phyloP scores from a whole-genome alignment of 2,113 vertebrate genomes.

The Mustela lutreola region DNA sequence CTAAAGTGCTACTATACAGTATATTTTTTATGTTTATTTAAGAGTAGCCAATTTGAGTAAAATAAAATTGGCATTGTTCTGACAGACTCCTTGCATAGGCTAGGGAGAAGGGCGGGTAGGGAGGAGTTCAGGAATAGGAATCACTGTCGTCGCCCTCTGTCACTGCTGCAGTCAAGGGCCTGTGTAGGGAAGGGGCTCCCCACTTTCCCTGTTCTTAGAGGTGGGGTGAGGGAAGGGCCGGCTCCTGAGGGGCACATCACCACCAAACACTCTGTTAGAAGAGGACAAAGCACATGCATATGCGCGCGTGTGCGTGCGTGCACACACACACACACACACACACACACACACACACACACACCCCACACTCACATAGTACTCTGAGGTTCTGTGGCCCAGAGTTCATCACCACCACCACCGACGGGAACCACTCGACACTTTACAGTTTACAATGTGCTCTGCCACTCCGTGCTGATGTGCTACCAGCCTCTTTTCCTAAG shows the following conservation, averaged over 20 bases:
- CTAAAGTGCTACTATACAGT: background rate
- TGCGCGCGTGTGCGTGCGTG: fast-evolving
- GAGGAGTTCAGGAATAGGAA: background rate
- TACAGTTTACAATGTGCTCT: fast-evolving
- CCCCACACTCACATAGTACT: no score
- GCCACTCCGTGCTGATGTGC: fast-evolving
- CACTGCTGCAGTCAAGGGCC: background rate
- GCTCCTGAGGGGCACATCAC: background rate
- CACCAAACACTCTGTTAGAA: background rate
- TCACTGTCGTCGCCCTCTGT: fast-evolving
- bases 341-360: no score
- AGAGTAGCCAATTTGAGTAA: background rate
- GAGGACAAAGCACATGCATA: fast-evolving
- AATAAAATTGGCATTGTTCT: background rate
- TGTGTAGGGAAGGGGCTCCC: no score
- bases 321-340: background rate
- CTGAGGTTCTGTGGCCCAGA: background rate
- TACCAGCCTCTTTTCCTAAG: background rate
- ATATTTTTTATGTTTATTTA: background rate
- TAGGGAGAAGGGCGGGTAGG: background rate
- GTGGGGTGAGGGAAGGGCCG: no score
- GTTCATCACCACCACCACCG: background rate
- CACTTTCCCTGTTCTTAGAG: fast-evolving
- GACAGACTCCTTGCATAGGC: background rate
- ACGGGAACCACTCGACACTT: background rate